These are phyloP conservation scores for Phengaris alcon DNA, from an alignment of 2,888 invertebrate genomes.

Conservation along the genomic window DNA sequence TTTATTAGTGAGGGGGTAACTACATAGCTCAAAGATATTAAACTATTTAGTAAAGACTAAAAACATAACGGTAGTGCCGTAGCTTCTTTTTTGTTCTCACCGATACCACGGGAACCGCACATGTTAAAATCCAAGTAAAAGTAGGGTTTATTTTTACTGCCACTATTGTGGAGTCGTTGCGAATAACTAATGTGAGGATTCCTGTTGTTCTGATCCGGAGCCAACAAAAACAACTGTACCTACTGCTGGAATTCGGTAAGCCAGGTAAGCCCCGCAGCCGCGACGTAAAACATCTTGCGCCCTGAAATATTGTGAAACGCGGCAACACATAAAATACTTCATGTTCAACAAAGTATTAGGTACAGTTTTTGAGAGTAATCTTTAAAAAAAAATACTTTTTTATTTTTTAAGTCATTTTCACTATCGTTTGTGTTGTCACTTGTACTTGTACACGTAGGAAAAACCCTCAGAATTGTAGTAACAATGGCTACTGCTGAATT, in stretches of 20 bases:
- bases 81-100: too few relatives aligned
- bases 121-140: not conserved
- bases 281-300: slow-evolving; percentile 74
- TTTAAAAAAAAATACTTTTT: not conserved
- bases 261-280: slow-evolving; percentile 50
- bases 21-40: too few relatives aligned
- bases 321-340: slow-evolving; percentile 39
- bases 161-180: slow-evolving; percentile 35
- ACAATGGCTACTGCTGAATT: too few relatives aligned
- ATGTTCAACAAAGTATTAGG: not conserved
- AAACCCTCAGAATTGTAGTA: too few relatives aligned
- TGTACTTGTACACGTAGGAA: too few relatives aligned
- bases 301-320: slow-evolving; percentile 70
- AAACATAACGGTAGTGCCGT: too few relatives aligned
- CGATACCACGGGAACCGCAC: too few relatives aligned
- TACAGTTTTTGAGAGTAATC: not conserved
- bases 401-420: too few relatives aligned
- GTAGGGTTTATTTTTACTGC: not conserved
- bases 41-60: too few relatives aligned
- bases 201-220: slow-evolving; percentile 43
- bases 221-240: slow-evolving; percentile 67
- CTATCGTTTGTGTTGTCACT: too few relatives aligned
- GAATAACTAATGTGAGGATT: slow-evolving; percentile 32
- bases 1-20: too few relatives aligned
- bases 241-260: slow-evolving; percentile 55